Percentiles rank a stretch among this genome's conserved stretches.
These are phyloP conservation scores for Tipula helvola DNA, from an alignment of 2,888 invertebrate genomes.

Conservation along the genomic window DNA sequence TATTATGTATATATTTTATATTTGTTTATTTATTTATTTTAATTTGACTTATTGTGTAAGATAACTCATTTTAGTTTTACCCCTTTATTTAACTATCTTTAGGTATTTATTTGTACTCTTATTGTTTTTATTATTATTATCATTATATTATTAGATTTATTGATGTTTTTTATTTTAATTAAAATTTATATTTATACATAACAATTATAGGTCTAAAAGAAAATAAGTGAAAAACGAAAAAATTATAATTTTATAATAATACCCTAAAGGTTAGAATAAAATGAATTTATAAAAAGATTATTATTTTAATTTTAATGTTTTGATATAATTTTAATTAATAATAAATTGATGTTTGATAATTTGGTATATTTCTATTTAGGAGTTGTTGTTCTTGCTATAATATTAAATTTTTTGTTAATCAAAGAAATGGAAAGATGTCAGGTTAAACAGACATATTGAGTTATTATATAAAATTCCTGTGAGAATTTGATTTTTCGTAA, in stretches of 20 bases:
- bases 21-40: neutral
- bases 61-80: neutral
- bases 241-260: neutral
- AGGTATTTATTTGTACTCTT: neutral
- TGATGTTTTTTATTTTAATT: neutral
- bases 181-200: neutral
- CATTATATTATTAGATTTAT: neutral
- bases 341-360: neutral
- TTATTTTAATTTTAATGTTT: neutral
- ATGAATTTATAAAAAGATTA: neutral
- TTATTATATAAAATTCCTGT: no score
- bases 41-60: neutral
- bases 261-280: neutral
- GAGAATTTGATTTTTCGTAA: no score
- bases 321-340: neutral
- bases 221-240: neutral
- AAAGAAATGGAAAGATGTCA: neutral
- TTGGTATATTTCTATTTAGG: neutral
- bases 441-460: neutral
- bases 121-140: neutral
- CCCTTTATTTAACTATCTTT: neutral
- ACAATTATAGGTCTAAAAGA: neutral
- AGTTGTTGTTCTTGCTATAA: neutral
- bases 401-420: neutral
- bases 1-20: neutral